Conservation (phyloP, 1,140 invertebrate genomes). For the Neomicropteryx cornuta region DNA sequence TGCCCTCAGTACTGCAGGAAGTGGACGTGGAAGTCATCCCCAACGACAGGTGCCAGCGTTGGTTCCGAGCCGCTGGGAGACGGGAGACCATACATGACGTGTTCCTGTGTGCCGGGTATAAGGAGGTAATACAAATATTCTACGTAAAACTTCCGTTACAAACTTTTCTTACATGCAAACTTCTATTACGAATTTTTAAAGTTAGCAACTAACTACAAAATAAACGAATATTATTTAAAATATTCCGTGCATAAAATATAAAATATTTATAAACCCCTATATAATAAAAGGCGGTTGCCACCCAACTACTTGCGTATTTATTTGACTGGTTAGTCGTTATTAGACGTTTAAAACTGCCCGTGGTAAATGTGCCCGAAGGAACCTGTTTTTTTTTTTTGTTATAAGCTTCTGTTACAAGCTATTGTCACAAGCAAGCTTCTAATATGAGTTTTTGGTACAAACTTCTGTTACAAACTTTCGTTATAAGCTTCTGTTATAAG, state of each 20-base stretch:
- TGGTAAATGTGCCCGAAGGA: too few species aligned
- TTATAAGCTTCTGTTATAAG: too few species aligned
- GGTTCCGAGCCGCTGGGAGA: slow-evolving; percentile 81
- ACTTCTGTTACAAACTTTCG: too few species aligned
- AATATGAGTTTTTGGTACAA: too few species aligned
- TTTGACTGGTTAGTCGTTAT: too few species aligned
- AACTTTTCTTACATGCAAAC: background rate
- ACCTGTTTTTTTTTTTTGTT: too few species aligned
- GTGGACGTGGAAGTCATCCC: slow-evolving; percentile 83
- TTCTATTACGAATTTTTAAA: slow-evolving; percentile 40
- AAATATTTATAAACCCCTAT: too few species aligned
- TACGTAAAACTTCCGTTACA: background rate
- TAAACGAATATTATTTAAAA: slow-evolving; percentile 1
- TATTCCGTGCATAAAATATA: background rate
- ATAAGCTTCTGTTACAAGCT: too few species aligned
- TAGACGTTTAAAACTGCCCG: too few species aligned
- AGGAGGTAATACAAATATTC: slow-evolving; percentile 49
- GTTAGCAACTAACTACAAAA: slow-evolving; percentile 1
- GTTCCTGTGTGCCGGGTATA: slow-evolving; percentile 86
- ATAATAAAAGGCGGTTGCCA: too few species aligned
- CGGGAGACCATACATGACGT: slow-evolving; percentile 87
- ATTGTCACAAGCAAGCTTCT: too few species aligned
- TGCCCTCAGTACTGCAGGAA: slow-evolving; percentile 56
- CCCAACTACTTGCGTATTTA: too few species aligned
- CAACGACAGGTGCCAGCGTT: slow-evolving; percentile 80